A percentile compares a stretch with the other conserved stretches of the same genome.
These are phyloP conservation scores for Bubo bubo DNA, from an alignment of 2,113 vertebrate species.

Conservation along the genomic window DNA sequence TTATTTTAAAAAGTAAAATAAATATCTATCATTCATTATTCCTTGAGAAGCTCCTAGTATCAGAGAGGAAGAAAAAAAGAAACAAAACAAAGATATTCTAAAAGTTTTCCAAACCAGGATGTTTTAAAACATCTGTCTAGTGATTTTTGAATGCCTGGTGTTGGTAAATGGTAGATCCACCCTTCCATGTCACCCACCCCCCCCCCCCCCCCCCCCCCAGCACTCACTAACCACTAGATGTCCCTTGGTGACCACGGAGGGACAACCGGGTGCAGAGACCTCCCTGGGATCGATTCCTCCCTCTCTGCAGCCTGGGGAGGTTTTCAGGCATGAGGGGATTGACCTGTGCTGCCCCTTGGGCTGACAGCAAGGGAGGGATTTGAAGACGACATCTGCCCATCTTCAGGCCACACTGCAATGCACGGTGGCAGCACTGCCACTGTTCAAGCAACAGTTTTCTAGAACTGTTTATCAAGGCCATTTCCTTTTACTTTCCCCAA, in stretches of 20 bases:
- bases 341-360: background rate
- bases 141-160: background rate
- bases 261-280: background rate
- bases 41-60: background rate
- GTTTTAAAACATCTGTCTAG: background rate
- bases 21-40: background rate
- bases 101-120: background rate
- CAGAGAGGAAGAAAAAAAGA: background rate
- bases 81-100: rapidly evolving
- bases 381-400: background rate
- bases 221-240: background rate
- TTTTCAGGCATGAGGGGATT: background rate
- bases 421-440: background rate
- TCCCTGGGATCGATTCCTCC: rapidly evolving
- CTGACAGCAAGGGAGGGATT: background rate
- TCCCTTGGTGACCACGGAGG: background rate
- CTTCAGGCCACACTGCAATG: background rate
- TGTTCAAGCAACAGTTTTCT: background rate
- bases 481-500: background rate
- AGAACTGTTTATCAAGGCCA: background rate
- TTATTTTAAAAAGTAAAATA: background rate
- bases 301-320: background rate
- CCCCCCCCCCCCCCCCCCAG: background rate
- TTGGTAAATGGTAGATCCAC: background rate
- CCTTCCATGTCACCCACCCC: no score